These are phyloP conservation scores for Formica aserva DNA, from an alignment of 2,888 invertebrate genomes.

Conservation along the genomic window DNA sequence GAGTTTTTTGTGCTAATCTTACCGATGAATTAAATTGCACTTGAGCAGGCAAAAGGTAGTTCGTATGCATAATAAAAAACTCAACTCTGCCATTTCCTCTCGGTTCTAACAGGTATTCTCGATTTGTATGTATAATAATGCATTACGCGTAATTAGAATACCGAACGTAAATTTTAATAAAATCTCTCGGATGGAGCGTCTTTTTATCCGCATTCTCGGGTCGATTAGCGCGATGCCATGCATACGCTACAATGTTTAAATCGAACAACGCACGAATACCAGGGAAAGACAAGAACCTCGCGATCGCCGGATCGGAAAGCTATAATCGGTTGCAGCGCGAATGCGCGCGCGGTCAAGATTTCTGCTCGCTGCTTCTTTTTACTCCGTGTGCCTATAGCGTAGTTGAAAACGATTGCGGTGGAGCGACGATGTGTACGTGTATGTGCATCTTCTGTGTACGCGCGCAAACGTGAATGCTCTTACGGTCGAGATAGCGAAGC, in stretches of 20 bases:
- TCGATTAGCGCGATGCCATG: constrained; percentile 23
- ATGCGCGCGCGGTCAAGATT: constrained; percentile 51
- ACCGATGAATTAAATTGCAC: background rate
- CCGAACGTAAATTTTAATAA: background rate
- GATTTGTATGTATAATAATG: background rate
- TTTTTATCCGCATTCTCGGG: background rate
- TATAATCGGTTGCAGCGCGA: constrained; percentile 38
- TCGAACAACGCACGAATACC: constrained; percentile 36
- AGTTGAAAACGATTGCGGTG: constrained; percentile 47
- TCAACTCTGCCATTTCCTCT: background rate
- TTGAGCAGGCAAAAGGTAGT: background rate
- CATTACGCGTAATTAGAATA: constrained; percentile 27
- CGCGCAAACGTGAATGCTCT: constrained; percentile 24
- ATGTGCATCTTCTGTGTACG: background rate
- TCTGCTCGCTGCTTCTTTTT: constrained; percentile 57
- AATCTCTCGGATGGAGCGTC: background rate
- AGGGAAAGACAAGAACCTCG: constrained; percentile 41
- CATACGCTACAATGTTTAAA: constrained; percentile 10
- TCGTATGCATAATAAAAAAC: background rate
- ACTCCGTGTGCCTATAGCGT: constrained; percentile 9
- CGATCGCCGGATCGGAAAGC: constrained; percentile 43
- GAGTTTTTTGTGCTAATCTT: background rate
- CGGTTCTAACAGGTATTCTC: background rate
- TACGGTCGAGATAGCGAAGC: constrained; percentile 62
- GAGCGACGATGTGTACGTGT: constrained; percentile 25